phyloP scores from a whole-genome alignment of 2,797 vertebrate genomes.

The Eulemur albifrons region DNA sequence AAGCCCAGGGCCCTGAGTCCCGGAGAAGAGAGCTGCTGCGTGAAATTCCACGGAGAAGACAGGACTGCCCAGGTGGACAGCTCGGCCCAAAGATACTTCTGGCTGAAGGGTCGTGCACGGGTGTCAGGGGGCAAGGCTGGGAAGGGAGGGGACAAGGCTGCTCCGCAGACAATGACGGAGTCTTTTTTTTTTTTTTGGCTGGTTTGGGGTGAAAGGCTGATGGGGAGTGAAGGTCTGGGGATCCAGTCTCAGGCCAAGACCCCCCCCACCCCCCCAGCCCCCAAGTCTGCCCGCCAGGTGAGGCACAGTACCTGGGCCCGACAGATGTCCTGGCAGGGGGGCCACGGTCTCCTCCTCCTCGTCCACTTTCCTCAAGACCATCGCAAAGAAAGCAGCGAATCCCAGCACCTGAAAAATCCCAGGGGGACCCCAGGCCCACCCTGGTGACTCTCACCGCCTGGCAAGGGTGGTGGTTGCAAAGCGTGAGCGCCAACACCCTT shows the following conservation, averaged over 20 bases:
- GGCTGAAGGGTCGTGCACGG: background rate
- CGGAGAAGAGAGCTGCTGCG: background rate
- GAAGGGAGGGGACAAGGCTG: background rate
- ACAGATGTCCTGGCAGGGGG: constrained; percentile 83
- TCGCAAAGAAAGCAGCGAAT: constrained; percentile 96
- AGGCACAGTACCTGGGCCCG: constrained; percentile 85
- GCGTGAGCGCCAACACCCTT: background rate
- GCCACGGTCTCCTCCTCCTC: constrained; percentile 91
- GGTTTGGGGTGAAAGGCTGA: background rate
- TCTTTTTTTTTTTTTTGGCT: background rate
- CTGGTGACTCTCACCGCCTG: background rate
- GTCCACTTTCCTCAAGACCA: constrained; percentile 94
- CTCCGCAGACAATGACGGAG: background rate
- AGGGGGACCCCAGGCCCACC: background rate
- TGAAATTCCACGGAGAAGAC: background rate
- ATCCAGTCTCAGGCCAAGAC: background rate
- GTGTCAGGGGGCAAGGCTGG: background rate
- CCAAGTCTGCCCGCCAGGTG: background rate
- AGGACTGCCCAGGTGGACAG: background rate
- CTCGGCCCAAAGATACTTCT: background rate
- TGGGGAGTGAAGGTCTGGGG: background rate
- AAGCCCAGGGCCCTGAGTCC: background rate
- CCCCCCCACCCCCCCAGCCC: background rate
- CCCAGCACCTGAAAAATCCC: constrained; percentile 92
- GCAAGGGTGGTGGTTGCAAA: background rate